Evolutionary conservation across 37 sponge, comb jelly and placozoan genomes (phyloP).

Genomic region (Geodia barretti): DNA sequence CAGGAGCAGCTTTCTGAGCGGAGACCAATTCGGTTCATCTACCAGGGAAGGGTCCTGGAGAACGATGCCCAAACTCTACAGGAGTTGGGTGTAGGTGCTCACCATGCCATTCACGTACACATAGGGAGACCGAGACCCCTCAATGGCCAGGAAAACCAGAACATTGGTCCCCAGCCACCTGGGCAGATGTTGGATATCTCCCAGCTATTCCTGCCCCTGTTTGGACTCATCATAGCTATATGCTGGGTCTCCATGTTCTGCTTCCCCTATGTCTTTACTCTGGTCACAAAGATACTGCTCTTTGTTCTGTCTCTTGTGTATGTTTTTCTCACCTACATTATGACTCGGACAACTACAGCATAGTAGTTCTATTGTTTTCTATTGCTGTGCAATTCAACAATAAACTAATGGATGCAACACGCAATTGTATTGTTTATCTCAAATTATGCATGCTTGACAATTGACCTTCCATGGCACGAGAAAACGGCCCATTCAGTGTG

Average conservation of each 20-base stretch:
- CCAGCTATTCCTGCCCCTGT: conserved; percentile 51
- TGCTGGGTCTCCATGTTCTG: conserved; percentile 42
- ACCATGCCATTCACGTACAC: conserved; percentile 60
- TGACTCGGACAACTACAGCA: not conserved
- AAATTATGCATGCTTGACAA: too few relatives aligned
- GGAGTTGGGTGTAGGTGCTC: conserved; percentile 11
- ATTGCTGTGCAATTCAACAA: too few relatives aligned
- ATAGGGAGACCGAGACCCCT: conserved; percentile 31
- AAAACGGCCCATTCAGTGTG: too few relatives aligned
- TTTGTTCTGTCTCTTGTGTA: conserved; percentile 58
- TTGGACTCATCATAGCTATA: conserved; percentile 64
- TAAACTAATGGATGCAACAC: too few relatives aligned
- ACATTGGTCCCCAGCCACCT: not conserved
- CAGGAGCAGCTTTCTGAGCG: conserved; percentile 16
- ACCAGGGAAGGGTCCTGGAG: conserved; percentile 39
- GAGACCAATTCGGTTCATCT: conserved; percentile 61
- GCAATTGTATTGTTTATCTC: too few relatives aligned
- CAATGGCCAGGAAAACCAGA: not conserved
- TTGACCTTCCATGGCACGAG: too few relatives aligned
- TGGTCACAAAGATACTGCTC: conserved; percentile 47
- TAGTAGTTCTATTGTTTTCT: too few relatives aligned
- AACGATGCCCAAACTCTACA: conserved; percentile 32
- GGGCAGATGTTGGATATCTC: conserved; percentile 50
- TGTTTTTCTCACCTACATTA: conserved; percentile 35
- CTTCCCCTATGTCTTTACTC: conserved; percentile 46